phyloP scores from a whole-genome alignment of 2,113 vertebrate genomes.

The Dasyurus viverrinus region DNA sequence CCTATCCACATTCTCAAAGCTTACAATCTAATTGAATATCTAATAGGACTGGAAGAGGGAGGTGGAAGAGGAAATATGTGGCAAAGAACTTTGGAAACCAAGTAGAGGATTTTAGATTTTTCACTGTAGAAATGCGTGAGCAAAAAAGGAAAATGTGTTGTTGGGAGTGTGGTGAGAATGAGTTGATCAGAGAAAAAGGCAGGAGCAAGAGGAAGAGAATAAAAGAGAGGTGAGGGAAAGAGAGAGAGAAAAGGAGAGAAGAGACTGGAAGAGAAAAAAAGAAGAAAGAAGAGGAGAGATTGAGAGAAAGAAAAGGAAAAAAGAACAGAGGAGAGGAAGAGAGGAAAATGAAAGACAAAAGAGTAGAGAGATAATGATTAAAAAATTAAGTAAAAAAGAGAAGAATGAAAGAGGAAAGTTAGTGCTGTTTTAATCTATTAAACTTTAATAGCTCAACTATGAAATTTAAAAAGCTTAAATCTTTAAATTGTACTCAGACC shows the following conservation, averaged over 20 bases:
- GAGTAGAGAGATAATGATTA: background rate
- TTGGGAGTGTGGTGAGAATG: background rate
- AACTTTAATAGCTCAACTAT: too few species aligned
- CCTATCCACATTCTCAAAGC: background rate
- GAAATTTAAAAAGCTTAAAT: too few species aligned
- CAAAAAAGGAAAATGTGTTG: background rate
- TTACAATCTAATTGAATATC: background rate
- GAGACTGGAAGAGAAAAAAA: background rate
- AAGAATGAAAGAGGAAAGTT: background rate
- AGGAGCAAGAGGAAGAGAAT: too few species aligned
- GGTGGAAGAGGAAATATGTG: background rate
- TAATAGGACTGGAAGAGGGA: background rate
- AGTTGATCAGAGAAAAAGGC: background rate
- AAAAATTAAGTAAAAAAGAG: background rate
- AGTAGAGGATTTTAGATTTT: background rate
- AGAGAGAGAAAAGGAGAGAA: background rate
- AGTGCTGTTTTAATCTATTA: background rate
- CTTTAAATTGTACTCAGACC: background rate
- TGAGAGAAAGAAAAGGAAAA: too few species aligned
- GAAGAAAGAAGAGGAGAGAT: too few species aligned
- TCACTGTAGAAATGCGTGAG: background rate
- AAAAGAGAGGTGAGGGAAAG: too few species aligned
- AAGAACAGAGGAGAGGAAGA: too few species aligned
- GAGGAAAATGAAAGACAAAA: too few species aligned
- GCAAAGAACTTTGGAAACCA: background rate